Evolutionary conservation across 2,888 invertebrate genomes (phyloP).

Genomic region (Lycocerus yunnanus): DNA sequence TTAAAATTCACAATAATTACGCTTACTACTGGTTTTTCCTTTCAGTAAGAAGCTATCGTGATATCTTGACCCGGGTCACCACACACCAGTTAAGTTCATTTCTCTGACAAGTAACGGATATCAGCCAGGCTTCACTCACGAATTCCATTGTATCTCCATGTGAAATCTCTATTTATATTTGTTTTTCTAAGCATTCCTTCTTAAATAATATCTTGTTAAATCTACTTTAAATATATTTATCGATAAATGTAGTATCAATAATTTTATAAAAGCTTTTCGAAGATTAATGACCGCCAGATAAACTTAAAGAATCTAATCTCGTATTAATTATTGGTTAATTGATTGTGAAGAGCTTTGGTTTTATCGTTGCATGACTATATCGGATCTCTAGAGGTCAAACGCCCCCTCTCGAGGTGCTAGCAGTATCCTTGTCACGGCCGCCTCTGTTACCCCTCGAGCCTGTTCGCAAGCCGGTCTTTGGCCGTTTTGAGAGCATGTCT

Average conservation of each 20-base stretch:
- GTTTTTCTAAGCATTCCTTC: conserved; percentile 48
- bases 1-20: conserved; percentile 9
- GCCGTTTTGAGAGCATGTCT: conserved; percentile 42
- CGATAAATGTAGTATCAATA: background rate
- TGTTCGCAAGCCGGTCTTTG: conserved; percentile 42
- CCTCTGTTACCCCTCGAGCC: conserved; percentile 43
- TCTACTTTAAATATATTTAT: background rate
- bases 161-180: conserved; percentile 53
- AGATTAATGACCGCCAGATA: background rate
- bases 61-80: conserved; percentile 38
- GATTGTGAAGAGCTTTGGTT: conserved; percentile 28
- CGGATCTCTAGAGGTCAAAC: conserved; percentile 46
- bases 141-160: conserved; percentile 54
- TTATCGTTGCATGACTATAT: conserved; percentile 40
- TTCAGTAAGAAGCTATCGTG: conserved; percentile 19
- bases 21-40: conserved; percentile 15
- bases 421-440: conserved; percentile 47
- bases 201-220: conserved; percentile 19
- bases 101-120: conserved; percentile 50
- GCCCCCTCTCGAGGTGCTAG: conserved; percentile 36
- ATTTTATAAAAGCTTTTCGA: background rate
- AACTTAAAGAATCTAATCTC: background rate
- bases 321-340: conserved; percentile 21
- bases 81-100: conserved; percentile 39
- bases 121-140: conserved; percentile 51